Base-by-base conservation (phyloP, 2,888 invertebrate genomes). In the Hyalella azteca region DNA sequence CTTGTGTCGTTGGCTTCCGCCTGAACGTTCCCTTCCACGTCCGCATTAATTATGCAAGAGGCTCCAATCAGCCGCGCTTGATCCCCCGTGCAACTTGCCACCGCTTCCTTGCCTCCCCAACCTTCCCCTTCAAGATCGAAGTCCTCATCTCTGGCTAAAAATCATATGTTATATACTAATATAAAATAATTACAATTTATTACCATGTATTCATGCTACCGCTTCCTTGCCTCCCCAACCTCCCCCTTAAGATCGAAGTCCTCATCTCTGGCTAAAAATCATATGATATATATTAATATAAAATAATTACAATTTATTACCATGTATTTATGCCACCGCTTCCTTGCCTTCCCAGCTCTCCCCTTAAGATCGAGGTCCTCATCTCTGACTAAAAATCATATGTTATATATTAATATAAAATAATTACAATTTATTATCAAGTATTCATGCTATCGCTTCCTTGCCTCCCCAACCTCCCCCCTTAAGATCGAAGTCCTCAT, bases 11-110 rank as follows among this genome's bases (percentile, higher is more conserved):
- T 54, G 54, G 26, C 54, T 54, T 22, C 54, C 22, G 26, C 19
- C 66, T 66, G n/a, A 36, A 36, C 66, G 66, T 36, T 66, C 66
- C 66, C 66, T 66, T 66, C 66, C n/a, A 36, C 36, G 36, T 36
- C n/a, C 15, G 29, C 66, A 66, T 66, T 66, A 66, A 66, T 66
- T 66, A 66, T 66, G 66, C 66, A 66, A 66, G 66, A 66, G n/a
- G 66, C 66, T 66, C 66, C 66, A 66, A 66, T 66, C 49, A 29
- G 49, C 48, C 50, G 26, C 32, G 36, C 60, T 7, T 73, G 26
- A 36, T 45, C 77, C 73, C 79, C 29, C 48, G n/a, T 32, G 48
- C 45, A 32, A 45, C 76, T 48, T 48, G 36, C 66, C 79, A 36
- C 45, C 76, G 66, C 36, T 78, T 40, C 41, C 76, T 15, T 41